phyloP scores from a whole-genome alignment of 2,888 invertebrate species.

The Drosophila sordidula region DNA sequence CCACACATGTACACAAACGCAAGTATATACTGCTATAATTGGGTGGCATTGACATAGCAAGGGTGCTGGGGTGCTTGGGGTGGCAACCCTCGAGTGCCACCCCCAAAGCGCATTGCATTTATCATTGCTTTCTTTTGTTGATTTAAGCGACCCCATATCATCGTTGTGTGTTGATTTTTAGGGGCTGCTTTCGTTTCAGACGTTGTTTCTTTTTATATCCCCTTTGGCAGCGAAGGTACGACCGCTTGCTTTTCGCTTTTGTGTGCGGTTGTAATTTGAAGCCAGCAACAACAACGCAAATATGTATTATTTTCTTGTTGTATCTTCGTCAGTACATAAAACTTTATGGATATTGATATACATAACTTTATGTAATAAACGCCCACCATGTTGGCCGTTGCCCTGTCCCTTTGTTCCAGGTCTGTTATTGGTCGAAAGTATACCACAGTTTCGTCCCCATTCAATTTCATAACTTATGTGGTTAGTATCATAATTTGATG shows the following conservation, averaged over 20 bases:
- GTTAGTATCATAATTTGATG: slow-evolving; percentile 57
- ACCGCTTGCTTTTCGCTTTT: slow-evolving; percentile 47
- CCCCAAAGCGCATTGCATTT: slow-evolving; percentile 63
- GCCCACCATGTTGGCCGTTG: slow-evolving; percentile 34
- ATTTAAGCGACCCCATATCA: slow-evolving; percentile 61
- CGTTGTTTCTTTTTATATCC: slow-evolving; percentile 29
- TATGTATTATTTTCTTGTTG: slow-evolving; percentile 1
- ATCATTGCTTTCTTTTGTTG: slow-evolving; percentile 66
- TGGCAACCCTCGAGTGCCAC: slow-evolving; percentile 63
- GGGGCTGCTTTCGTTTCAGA: slow-evolving; percentile 67
- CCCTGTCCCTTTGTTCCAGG: slow-evolving; percentile 1
- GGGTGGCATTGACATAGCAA: slow-evolving; percentile 68
- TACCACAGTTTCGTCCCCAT: slow-evolving; percentile 22
- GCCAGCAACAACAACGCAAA: slow-evolving; percentile 32
- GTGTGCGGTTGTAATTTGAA: slow-evolving; percentile 75
- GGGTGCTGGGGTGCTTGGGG: slow-evolving; percentile 58
- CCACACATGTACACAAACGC: not conserved
- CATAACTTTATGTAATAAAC: slow-evolving; percentile 72
- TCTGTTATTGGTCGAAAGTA: slow-evolving; percentile 54
- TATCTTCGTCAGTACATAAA: slow-evolving; percentile 15
- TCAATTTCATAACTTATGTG: slow-evolving; percentile 67
- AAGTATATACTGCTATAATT: slow-evolving; percentile 69
- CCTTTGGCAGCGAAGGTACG: slow-evolving; percentile 15
- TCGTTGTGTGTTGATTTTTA: slow-evolving; percentile 39
- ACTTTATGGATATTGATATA: slow-evolving; percentile 75